Evolutionary conservation across 2,888 invertebrate genomes (phyloP).

Genomic region (Apodemia duryi): DNA sequence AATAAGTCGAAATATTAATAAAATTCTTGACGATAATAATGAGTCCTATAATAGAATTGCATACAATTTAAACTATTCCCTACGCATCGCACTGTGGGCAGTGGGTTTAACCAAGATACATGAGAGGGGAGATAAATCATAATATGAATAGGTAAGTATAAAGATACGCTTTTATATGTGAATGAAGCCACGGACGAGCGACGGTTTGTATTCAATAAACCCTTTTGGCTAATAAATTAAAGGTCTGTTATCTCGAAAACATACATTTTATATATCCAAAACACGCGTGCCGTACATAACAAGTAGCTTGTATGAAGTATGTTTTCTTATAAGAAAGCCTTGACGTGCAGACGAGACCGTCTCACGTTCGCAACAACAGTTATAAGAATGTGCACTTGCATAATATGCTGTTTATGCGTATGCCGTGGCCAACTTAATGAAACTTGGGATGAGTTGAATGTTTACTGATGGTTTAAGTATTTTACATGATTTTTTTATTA

Average conservation of each 20-base stretch:
- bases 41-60: too few relatives aligned
- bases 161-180: not conserved
- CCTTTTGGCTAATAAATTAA: not conserved
- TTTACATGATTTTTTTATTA: too few relatives aligned
- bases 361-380: slow-evolving; percentile 8
- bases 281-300: slow-evolving; percentile 1
- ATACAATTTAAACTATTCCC: too few relatives aligned
- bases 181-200: not conserved
- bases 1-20: too few relatives aligned
- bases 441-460: not conserved
- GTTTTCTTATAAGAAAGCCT: not conserved
- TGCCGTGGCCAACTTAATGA: slow-evolving; percentile 1
- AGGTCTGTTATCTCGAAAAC: not conserved
- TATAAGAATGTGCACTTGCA: slow-evolving; percentile 15
- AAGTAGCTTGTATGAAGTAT: slow-evolving; percentile 4
- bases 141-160: not conserved
- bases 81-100: too few relatives aligned
- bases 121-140: too few relatives aligned
- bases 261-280: slow-evolving; percentile 2
- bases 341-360: slow-evolving; percentile 2
- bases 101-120: too few relatives aligned
- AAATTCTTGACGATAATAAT: too few relatives aligned
- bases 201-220: too few relatives aligned
- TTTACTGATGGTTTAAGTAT: not conserved
- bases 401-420: slow-evolving; percentile 8